Evolutionary conservation across 2,113 vertebrate species (phyloP).

Genomic region (Calidris pygmaea): DNA sequence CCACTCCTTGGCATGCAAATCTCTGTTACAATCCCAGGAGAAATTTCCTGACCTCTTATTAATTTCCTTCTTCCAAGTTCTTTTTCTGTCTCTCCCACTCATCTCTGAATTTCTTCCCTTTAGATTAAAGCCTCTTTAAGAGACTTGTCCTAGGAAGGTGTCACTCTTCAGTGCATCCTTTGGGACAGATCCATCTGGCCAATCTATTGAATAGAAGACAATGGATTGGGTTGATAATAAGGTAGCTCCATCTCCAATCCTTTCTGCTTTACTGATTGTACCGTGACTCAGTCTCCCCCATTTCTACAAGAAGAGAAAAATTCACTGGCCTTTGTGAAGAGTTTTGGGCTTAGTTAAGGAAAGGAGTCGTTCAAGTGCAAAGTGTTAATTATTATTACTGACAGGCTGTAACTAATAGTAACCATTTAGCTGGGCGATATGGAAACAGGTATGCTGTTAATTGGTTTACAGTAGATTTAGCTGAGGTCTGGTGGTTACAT

Average conservation of each 20-base stretch:
- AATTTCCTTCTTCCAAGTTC: not conserved
- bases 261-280: not conserved
- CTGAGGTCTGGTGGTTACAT: conserved; percentile 42
- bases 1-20: not conserved
- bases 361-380: not conserved
- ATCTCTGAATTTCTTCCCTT: not conserved
- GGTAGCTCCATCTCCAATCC: not conserved
- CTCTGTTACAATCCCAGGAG: not conserved
- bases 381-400: conserved; percentile 1
- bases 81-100: not conserved
- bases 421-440: conserved; percentile 31
- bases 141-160: not conserved
- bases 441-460: conserved; percentile 48
- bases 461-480: conserved; percentile 54
- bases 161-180: not conserved
- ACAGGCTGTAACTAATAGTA: conserved; percentile 42
- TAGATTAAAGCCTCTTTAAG: not conserved
- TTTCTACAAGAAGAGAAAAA: not conserved
- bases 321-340: not conserved
- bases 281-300: not conserved
- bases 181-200: not conserved
- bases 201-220: not conserved
- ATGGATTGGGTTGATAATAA: not conserved
- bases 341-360: not conserved
- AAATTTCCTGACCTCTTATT: not conserved